Conservation (phyloP, 2,797 vertebrate genomes). For the Galaxias olidus region DNA sequence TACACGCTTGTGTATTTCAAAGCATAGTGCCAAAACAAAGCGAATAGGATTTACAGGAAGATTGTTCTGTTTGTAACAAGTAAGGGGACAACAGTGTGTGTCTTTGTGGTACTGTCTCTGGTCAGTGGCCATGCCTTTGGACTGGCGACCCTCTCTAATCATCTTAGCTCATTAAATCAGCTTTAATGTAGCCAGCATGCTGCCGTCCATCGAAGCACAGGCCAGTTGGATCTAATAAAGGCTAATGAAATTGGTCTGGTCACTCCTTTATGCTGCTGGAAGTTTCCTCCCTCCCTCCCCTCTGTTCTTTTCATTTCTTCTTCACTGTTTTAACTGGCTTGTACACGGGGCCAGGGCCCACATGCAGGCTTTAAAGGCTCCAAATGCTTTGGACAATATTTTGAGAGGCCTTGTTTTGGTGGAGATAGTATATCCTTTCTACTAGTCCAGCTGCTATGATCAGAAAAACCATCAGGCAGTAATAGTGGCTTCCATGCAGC, state of each 20-base stretch:
- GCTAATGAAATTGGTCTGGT: slow-evolving; percentile 36
- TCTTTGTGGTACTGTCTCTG: slow-evolving; percentile 19
- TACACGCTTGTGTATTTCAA: neutral
- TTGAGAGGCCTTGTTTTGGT: no score
- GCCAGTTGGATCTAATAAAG: slow-evolving; percentile 42
- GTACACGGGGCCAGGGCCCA: no score
- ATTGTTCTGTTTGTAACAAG: slow-evolving; percentile 25
- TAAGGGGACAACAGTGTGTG: slow-evolving; percentile 23
- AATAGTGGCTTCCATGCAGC: no score
- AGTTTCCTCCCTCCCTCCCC: neutral
- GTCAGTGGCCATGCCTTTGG: slow-evolving; percentile 13
- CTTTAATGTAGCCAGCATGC: slow-evolving; percentile 44
- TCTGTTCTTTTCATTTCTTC: neutral
- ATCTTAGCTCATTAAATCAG: slow-evolving; percentile 49
- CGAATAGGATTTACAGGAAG: slow-evolving; percentile 33
- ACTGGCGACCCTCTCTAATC: slow-evolving; percentile 55
- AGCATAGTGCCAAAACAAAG: slow-evolving; percentile 17
- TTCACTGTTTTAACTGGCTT: neutral
- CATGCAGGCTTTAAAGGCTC: no score
- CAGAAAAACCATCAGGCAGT: no score
- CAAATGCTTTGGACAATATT: no score
- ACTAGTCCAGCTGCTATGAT: no score
- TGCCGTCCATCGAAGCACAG: slow-evolving; percentile 28
- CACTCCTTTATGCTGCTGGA: slow-evolving; percentile 13
- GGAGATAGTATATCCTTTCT: no score